phyloP scores from a whole-genome alignment of 1,140 invertebrate genomes.

The Drosophila subpulchrella region DNA sequence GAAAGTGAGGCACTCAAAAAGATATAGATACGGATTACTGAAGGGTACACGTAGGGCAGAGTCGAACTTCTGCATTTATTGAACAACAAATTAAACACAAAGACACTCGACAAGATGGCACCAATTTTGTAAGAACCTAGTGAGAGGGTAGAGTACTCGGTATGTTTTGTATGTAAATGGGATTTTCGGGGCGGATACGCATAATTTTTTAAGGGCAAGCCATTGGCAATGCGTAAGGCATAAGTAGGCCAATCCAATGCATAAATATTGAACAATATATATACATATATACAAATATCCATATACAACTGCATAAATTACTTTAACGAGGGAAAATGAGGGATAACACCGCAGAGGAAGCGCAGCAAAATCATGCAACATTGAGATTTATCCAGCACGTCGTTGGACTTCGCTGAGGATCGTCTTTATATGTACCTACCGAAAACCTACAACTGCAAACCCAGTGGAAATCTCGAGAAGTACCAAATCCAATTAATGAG shows the following conservation, averaged over 20 bases:
- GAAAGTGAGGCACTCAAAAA: too few relatives aligned
- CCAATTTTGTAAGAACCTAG: constrained; percentile 54
- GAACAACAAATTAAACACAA: constrained; percentile 19
- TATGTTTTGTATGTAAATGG: constrained; percentile 73
- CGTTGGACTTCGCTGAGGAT: constrained; percentile 39
- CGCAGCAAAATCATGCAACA: constrained; percentile 78
- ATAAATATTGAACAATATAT: constrained; percentile 67
- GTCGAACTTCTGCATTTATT: constrained; percentile 47
- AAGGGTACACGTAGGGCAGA: constrained; percentile 17
- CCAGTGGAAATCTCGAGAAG: constrained; percentile 22
- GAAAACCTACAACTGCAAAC: not conserved
- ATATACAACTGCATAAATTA: constrained; percentile 71
- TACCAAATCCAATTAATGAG: constrained; percentile 75
- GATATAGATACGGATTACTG: not conserved
- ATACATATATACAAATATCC: constrained; percentile 56
- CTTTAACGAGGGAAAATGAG: constrained; percentile 48
- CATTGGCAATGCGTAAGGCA: constrained; percentile 13
- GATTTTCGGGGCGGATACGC: constrained; percentile 39
- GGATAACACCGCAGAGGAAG: not conserved
- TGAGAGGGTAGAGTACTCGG: constrained; percentile 18
- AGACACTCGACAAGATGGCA: constrained; percentile 45
- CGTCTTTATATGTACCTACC: constrained; percentile 26
- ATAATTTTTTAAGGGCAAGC: constrained; percentile 57
- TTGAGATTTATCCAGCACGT: constrained; percentile 80
- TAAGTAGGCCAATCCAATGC: constrained; percentile 25